Evolutionary conservation across 2,888 invertebrate species (phyloP), one percentile per base, ranked within the genome.

Genomic region (Chesias legatella): DNA sequence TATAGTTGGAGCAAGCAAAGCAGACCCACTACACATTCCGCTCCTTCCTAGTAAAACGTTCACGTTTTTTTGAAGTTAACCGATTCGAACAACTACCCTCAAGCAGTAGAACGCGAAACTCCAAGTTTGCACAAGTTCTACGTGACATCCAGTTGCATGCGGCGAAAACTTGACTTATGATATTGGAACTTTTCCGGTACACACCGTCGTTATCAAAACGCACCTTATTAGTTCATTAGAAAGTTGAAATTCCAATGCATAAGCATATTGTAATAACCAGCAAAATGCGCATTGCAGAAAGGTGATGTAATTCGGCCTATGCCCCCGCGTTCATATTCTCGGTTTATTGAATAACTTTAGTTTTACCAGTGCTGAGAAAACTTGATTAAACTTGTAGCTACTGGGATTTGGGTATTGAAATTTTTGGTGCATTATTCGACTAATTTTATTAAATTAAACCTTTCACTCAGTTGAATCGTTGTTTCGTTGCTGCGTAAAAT

Each of bases 211-310:
- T 24, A 41, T 23, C 7, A 10, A 32, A 32, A 42, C 30, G 37
- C n/a, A 6, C 35, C 39, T 51, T 58, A 51, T 10, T 0, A 0
- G 1, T 1, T 7, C 0, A 1, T 0, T 0, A 13, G 34, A 60
- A 35, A 38, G 56, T 40, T 33, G 8, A 32, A 6, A 36, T 34
- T 43, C 1, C 31, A 7, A 36, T 39, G 22, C 9, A 28, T 5
- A 8, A 21, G 51, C 32, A 26, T 43, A 25, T 49, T 41, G 44
- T 49, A 51, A 38, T 43, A 57, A 52, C 33, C 34, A 40, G 48
- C 44, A 37, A 57, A 64, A 56, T 63, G 62, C 65, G 66, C 71
- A 68, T 51, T 70, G 71, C 71, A 62, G 68, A 51, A 57, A 38
- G 42, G 31, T 35, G 48, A 44, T 36, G 29, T 33, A 47, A 38